phyloP scores from a whole-genome alignment of 2,888 invertebrate species.

The Apamea anceps region DNA sequence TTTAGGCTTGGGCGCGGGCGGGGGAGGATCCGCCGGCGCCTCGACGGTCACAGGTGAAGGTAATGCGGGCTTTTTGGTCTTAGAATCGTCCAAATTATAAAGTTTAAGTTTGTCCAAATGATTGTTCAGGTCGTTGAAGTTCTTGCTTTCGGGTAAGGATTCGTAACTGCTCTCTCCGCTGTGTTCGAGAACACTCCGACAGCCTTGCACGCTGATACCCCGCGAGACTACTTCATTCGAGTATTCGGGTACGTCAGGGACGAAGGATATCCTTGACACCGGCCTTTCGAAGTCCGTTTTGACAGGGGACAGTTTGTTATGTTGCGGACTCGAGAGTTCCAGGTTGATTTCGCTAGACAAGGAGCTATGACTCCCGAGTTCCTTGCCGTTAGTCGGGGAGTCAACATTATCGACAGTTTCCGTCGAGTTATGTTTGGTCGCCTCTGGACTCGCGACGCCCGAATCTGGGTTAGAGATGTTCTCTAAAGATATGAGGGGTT shows the following conservation, averaged over 20 bases:
- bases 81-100: constrained; percentile 75
- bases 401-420: constrained; percentile 88
- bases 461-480: constrained; percentile 89
- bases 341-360: constrained; percentile 90
- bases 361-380: constrained; percentile 86
- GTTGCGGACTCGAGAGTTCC: constrained; percentile 89
- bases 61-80: constrained; percentile 72
- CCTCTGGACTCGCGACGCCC: constrained; percentile 90
- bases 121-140: constrained; percentile 76
- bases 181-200: constrained; percentile 81
- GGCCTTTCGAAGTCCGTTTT: constrained; percentile 84
- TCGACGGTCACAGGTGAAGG: constrained; percentile 76
- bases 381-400: constrained; percentile 85
- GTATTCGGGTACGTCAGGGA: constrained; percentile 82
- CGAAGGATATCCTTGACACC: constrained; percentile 81
- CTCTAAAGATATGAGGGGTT: constrained; percentile 83
- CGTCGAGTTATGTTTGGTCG: constrained; percentile 89
- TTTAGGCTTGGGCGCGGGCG: constrained; percentile 77
- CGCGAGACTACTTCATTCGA: constrained; percentile 84
- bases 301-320: constrained; percentile 80
- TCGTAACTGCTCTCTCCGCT: constrained; percentile 84
- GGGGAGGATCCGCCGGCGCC: constrained; percentile 68
- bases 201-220: constrained; percentile 85
- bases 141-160: constrained; percentile 76
- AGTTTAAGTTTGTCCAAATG: constrained; percentile 83